phyloP scores from a whole-genome alignment of 2,113 vertebrate genomes.

The Bujurquina vittata region DNA sequence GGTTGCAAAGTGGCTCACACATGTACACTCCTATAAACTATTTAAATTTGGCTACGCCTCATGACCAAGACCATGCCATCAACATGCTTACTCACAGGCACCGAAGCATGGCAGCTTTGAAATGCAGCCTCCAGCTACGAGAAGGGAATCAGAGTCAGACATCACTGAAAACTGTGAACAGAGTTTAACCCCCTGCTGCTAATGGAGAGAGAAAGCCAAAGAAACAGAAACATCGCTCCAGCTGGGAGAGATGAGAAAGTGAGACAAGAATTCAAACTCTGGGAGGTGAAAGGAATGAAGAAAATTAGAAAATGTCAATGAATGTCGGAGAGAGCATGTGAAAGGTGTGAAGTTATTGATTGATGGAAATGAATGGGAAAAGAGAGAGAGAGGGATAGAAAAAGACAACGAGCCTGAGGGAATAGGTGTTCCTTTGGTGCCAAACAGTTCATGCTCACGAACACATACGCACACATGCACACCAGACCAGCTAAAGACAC shows the following conservation, averaged over 20 bases:
- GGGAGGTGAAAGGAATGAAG: neutral
- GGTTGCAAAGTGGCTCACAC: neutral
- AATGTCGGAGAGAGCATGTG: neutral
- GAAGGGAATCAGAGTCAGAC: constrained; percentile 30
- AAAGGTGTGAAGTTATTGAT: constrained; percentile 39
- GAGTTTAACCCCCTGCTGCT: constrained; percentile 37
- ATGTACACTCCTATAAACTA: neutral
- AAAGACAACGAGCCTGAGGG: constrained; percentile 5
- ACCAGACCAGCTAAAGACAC: constrained; percentile 23
- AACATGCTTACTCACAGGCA: neutral
- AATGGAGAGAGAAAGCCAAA: neutral
- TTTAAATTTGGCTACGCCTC: neutral
- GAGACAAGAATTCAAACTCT: neutral
- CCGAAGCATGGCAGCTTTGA: neutral
- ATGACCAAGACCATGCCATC: neutral
- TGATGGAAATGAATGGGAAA: constrained; percentile 35
- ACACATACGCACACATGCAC: neutral
- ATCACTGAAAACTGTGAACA: constrained; percentile 31
- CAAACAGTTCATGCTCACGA: neutral
- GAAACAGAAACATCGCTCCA: neutral
- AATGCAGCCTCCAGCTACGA: constrained; percentile 42
- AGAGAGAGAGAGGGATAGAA: constrained; percentile 10
- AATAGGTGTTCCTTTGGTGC: constrained; percentile 24
- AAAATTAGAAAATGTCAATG: neutral
- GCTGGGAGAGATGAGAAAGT: neutral